Percentiles rank a stretch among this genome's conserved stretches.
These are phyloP conservation scores for Paelopatides confundens DNA, from an alignment of 53 echinoderm and acorn worm genomes.

Conservation along the genomic window DNA sequence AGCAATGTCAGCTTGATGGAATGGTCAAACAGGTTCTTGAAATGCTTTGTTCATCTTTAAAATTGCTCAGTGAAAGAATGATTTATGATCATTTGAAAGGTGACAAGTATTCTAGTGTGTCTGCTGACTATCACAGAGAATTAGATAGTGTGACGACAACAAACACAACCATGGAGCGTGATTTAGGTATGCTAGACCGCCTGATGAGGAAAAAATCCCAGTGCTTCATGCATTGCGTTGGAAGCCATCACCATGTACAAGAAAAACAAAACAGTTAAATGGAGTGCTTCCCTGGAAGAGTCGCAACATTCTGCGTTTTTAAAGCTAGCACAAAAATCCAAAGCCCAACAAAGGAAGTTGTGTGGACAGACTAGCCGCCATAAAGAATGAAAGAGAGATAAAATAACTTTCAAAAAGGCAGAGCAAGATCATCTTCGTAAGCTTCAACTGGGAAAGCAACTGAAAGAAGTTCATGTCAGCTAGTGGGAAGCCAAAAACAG, in stretches of 20 bases:
- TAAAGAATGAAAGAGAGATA: conserved; percentile 18
- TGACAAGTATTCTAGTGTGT: not conserved
- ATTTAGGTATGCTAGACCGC: conserved; percentile 68
- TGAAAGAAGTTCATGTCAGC: conserved; percentile 10
- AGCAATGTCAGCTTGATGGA: conserved; percentile 13
- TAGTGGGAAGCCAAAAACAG: conserved; percentile 30
- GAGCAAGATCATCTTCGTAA: conserved; percentile 18
- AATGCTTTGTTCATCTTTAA: conserved; percentile 49
- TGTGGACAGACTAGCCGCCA: not conserved
- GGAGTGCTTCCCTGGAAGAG: conserved; percentile 33
- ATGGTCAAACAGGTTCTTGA: conserved; percentile 50
- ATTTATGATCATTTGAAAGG: no score
- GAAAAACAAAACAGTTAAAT: conserved; percentile 55
- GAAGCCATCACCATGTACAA: no score
- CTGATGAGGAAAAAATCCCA: conserved; percentile 52
- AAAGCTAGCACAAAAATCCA: no score
- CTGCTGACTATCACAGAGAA: conserved; percentile 15
- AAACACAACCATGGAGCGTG: conserved; percentile 55
- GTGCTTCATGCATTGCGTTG: conserved; percentile 49
- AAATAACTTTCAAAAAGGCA: conserved; percentile 22
- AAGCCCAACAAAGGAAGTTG: not conserved
- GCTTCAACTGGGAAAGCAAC: no score
- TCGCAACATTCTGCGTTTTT: no score
- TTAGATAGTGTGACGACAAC: conserved; percentile 59
- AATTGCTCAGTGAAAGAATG: conserved; percentile 44